Evolutionary conservation across 2,888 invertebrate species (phyloP).

Genomic region (Calephelis perditalis): DNA sequence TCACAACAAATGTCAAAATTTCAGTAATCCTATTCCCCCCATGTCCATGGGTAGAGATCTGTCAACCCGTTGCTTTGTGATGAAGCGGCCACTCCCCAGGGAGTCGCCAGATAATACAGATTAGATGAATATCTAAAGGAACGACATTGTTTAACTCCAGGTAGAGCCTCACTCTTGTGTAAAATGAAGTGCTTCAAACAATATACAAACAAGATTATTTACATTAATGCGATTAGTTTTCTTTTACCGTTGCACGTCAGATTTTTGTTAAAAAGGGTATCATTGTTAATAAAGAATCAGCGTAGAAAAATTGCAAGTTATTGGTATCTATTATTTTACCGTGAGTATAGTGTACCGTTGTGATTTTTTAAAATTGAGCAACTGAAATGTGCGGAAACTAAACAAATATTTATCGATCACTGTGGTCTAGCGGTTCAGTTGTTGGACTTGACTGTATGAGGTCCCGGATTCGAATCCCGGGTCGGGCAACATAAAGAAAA

Average conservation of each 20-base stretch:
- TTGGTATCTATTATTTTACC: no score
- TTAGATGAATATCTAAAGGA: constrained; percentile 70
- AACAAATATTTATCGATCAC: no score
- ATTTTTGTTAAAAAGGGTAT: constrained; percentile 13
- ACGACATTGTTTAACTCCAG: constrained; percentile 70
- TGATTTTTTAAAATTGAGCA: no score
- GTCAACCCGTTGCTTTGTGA: constrained; percentile 77
- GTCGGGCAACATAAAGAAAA: no score
- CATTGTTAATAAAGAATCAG: constrained; percentile 27
- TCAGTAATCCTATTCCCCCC: constrained; percentile 64
- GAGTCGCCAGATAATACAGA: constrained; percentile 64
- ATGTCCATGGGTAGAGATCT: constrained; percentile 65
- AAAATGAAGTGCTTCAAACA: constrained; percentile 59
- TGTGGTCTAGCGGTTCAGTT: no score
- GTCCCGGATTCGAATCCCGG: no score
- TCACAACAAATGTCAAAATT: constrained; percentile 48
- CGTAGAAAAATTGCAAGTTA: no score
- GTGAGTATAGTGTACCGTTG: no score
- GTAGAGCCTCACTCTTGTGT: constrained; percentile 43
- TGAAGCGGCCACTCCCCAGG: constrained; percentile 64
- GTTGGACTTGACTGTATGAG: no score
- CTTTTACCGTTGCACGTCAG: constrained; percentile 9
- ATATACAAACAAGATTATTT: constrained; percentile 71
- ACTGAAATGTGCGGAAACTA: no score
- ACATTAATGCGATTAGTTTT: constrained; percentile 59